Conservation (phyloP, 2,888 invertebrate genomes). For the Caenorhabditis japonica region DNA sequence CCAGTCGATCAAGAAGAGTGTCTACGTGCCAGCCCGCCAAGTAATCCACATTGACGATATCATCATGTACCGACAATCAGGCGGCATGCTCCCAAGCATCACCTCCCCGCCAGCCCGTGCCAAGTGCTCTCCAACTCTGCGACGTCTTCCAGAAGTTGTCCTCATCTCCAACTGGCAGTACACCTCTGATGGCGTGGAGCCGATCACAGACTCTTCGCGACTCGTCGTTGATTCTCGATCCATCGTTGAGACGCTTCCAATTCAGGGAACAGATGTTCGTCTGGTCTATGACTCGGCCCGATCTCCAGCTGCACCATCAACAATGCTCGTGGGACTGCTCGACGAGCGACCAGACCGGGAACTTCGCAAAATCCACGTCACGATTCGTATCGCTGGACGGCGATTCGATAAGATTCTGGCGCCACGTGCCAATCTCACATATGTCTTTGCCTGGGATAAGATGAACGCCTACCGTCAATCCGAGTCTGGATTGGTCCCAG, state of each 20-base stretch:
- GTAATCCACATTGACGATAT: slow-evolving; percentile 89
- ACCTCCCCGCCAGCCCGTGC: slow-evolving; percentile 30
- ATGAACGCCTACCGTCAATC: slow-evolving; percentile 97
- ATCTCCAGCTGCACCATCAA: slow-evolving; percentile 92
- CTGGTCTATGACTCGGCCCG: slow-evolving; percentile 95
- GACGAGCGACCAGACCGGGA: slow-evolving; percentile 86
- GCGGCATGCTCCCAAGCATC: background rate
- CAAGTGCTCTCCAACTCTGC: slow-evolving; percentile 47
- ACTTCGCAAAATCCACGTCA: slow-evolving; percentile 89
- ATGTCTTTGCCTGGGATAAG: slow-evolving; percentile 98
- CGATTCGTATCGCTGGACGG: slow-evolving; percentile 82
- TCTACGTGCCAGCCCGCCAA: slow-evolving; percentile 97
- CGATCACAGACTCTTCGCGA: slow-evolving; percentile 14
- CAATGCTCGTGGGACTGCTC: slow-evolving; percentile 90
- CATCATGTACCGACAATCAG: slow-evolving; percentile 58
- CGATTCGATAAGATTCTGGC: slow-evolving; percentile 45
- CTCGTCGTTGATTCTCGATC: slow-evolving; percentile 43
- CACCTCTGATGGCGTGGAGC: slow-evolving; percentile 30
- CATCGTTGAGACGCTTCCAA: slow-evolving; percentile 42
- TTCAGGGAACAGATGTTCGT: slow-evolving; percentile 50
- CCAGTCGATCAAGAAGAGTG: slow-evolving; percentile 84
- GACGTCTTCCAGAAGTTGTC: slow-evolving; percentile 34
- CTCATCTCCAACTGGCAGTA: slow-evolving; percentile 54
- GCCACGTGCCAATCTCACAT: slow-evolving; percentile 84
- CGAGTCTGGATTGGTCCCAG: slow-evolving; percentile 85